Evolutionary conservation across 2,113 vertebrate genomes (phyloP).

Genomic region (Erinaceus europaeus): DNA sequence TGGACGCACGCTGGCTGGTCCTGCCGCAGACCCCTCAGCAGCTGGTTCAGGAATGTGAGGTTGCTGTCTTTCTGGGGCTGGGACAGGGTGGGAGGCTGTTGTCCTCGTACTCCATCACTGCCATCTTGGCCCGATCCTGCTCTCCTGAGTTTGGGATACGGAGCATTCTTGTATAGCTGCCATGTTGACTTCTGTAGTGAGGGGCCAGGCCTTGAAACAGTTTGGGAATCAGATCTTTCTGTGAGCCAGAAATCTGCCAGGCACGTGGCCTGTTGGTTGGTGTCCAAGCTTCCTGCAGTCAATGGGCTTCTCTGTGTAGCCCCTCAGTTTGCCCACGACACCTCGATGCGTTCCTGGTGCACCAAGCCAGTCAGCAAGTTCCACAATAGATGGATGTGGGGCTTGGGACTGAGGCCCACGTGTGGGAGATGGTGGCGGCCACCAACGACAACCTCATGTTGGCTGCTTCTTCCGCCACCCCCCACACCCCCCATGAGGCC

Average conservation of each 20-base stretch:
- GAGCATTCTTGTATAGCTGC: slow-evolving; percentile 87
- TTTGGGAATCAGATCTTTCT: slow-evolving; percentile 96
- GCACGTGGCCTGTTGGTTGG: slow-evolving; percentile 91
- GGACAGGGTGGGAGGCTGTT: slow-evolving; percentile 91
- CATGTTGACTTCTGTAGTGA: slow-evolving; percentile 84
- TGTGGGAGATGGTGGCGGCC: slow-evolving; percentile 83
- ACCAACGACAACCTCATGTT: slow-evolving; percentile 85
- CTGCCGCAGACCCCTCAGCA: slow-evolving; percentile 89
- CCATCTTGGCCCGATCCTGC: slow-evolving; percentile 92
- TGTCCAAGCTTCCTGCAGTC: slow-evolving; percentile 93
- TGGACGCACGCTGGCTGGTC: slow-evolving; percentile 68
- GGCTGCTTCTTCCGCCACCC: too few species aligned
- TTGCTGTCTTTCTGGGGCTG: slow-evolving; percentile 80
- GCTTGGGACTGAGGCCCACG: slow-evolving; percentile 88
- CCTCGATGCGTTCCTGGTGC: slow-evolving; percentile 93
- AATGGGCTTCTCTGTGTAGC: slow-evolving; percentile 94
- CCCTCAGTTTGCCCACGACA: slow-evolving; percentile 87
- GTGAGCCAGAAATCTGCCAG: slow-evolving; percentile 96
- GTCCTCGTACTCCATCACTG: slow-evolving; percentile 93
- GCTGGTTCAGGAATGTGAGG: slow-evolving; percentile 92
- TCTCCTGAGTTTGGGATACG: slow-evolving; percentile 88
- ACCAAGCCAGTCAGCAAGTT: slow-evolving; percentile 93
- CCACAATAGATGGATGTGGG: slow-evolving; percentile 90
- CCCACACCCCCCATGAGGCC: too few species aligned
- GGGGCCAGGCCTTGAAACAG: slow-evolving; percentile 93